Base-by-base conservation (phyloP, 2,797 vertebrate genomes). In the Iguana delicatissima region DNA sequence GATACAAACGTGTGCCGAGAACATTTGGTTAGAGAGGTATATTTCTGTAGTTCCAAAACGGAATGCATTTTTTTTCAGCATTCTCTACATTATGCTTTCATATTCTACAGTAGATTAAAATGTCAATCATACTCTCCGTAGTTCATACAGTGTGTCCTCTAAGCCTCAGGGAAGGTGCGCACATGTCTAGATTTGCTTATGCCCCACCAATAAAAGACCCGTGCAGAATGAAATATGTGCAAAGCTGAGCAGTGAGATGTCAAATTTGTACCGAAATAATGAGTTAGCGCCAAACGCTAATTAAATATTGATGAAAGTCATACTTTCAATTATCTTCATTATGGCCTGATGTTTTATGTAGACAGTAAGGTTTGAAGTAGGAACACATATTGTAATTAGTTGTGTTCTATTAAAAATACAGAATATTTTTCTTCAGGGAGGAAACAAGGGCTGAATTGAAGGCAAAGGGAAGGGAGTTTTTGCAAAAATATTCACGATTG, bases 251-350 rank as follows among this genome's bases (percentile, higher is more conserved):
- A 97, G 93, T 94, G 95, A 96, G 95, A 96, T 95, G 96, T 96
- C 97, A 97, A 96, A 97, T 97, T 97, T 97, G 97, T 96, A 96
- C 93, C 0, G 0, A 97, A 97, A 96, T 97, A 98, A 97, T 97
- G 96, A 97, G 94, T 96, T 97, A 97, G 96, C 89, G 94, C 95
- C 94, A 96, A 97, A 96, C 96, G 95, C 96, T 97, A 97, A 98
- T 98, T 97, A 97, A 98, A 97, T 97, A 97, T 97, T 97, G 96
- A 98, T 97, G 96, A 89, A 97, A 97, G 94, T 96, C 96, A 95
- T 96, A 95, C 94, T 97, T 97, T 96, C 96, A 97, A 96, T 97
- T 98, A 97, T 96, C 96, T 97, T 96, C 96, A 97, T 97, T 97
- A 96, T 81, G 89, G 94, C 69, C 93, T 93, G 94, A 86, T 96